These are phyloP conservation scores for Phyllotreta striolata DNA, from an alignment of 2,888 invertebrate genomes.

Conservation along the genomic window DNA sequence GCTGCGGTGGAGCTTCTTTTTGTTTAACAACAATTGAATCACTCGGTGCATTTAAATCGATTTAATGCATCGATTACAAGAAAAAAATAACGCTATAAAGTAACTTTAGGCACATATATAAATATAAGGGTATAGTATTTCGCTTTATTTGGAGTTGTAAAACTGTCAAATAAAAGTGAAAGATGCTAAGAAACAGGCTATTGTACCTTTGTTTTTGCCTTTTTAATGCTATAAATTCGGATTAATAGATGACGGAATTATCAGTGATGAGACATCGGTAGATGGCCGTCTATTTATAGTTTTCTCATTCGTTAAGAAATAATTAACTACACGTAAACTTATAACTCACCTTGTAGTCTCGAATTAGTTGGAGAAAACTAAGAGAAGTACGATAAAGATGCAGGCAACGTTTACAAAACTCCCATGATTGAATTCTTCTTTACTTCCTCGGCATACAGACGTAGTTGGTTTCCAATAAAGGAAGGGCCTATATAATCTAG, in stretches of 20 bases:
- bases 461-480: constrained; percentile 14
- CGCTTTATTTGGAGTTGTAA: constrained; percentile 34
- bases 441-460: constrained; percentile 10
- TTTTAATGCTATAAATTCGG: constrained; percentile 28
- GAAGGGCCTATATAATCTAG: constrained; percentile 15
- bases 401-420: constrained; percentile 11
- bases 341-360: not conserved
- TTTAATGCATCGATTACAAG: constrained; percentile 2
- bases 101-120: constrained; percentile 13
- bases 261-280: constrained; percentile 22
- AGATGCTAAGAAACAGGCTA: constrained; percentile 25
- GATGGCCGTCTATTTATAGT: constrained; percentile 22
- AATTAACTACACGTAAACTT: not conserved
- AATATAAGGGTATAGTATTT: constrained; percentile 27
- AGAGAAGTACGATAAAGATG: constrained; percentile 8
- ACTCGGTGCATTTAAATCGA: too few relatives aligned
- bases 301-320: constrained; percentile 2
- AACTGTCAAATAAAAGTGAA: constrained; percentile 37
- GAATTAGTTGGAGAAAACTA: constrained; percentile 4
- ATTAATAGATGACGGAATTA: constrained; percentile 26
- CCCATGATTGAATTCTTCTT: constrained; percentile 15
- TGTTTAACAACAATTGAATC: too few relatives aligned
- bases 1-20: too few relatives aligned
- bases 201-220: constrained; percentile 34
- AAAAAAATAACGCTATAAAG: constrained; percentile 14